Evolutionary conservation across 2,113 vertebrate species (phyloP).

Genomic region (Shinisaurus crocodilurus): DNA sequence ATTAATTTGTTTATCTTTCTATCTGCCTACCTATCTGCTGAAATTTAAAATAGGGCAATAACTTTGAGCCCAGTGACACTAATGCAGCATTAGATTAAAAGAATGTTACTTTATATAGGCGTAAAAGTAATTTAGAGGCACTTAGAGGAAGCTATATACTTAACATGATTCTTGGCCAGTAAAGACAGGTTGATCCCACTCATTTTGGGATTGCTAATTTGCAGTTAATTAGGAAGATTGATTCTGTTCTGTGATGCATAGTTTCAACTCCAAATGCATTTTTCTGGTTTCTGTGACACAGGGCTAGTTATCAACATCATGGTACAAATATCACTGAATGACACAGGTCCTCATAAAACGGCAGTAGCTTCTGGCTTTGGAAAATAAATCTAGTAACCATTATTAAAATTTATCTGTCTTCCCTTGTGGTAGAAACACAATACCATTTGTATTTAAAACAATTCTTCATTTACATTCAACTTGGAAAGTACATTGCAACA

Average conservation of each 20-base stretch:
- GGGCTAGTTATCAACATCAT: slow-evolving; percentile 83
- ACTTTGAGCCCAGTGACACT: slow-evolving; percentile 79
- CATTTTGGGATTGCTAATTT: slow-evolving; percentile 97
- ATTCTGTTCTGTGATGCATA: slow-evolving; percentile 91
- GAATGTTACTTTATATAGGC: slow-evolving; percentile 81
- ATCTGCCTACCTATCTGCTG: slow-evolving; percentile 77
- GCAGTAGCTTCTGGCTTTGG: slow-evolving; percentile 55
- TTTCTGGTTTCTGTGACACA: slow-evolving; percentile 85
- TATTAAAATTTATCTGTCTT: slow-evolving; percentile 54
- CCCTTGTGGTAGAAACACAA: slow-evolving; percentile 38
- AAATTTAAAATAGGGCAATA: slow-evolving; percentile 80
- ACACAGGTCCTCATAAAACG: slow-evolving; percentile 48
- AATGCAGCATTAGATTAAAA: slow-evolving; percentile 85
- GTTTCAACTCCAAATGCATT: slow-evolving; percentile 86
- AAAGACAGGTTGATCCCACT: slow-evolving; percentile 92
- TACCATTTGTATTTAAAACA: slow-evolving; percentile 63
- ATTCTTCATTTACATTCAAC: slow-evolving; percentile 59
- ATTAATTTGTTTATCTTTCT: slow-evolving; percentile 84
- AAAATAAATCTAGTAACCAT: slow-evolving; percentile 60
- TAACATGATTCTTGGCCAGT: slow-evolving; percentile 84
- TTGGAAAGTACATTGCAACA: slow-evolving; percentile 64
- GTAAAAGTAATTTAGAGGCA: slow-evolving; percentile 84
- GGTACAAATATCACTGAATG: slow-evolving; percentile 64
- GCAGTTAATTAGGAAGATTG: slow-evolving; percentile 97
- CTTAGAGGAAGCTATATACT: slow-evolving; percentile 81